phyloP scores from a whole-genome alignment of 2,888 invertebrate genomes.

The Orchesellides sinensis region DNA sequence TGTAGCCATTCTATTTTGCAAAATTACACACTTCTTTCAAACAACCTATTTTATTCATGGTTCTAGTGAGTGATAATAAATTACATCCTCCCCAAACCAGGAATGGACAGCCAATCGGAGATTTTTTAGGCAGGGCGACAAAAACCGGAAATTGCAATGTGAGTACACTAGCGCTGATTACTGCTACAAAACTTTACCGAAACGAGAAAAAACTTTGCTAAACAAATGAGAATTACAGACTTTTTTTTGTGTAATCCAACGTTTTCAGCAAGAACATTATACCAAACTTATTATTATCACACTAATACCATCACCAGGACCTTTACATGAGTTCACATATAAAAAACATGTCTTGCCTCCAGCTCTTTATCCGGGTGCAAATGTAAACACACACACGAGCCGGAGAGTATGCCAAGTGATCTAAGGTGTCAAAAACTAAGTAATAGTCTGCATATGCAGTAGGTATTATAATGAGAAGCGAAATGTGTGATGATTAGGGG shows the following conservation, averaged over 20 bases:
- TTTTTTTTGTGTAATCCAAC: slow-evolving; percentile 31
- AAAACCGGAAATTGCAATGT: slow-evolving; percentile 61
- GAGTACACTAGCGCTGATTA: slow-evolving; percentile 48
- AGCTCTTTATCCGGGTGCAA: slow-evolving; percentile 28
- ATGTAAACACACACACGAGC: slow-evolving; percentile 37
- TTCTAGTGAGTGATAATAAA: slow-evolving; percentile 46
- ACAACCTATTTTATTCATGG: slow-evolving; percentile 17
- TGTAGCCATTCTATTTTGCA: slow-evolving; percentile 4
- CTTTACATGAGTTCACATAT: no score
- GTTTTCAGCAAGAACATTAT: slow-evolving; percentile 43
- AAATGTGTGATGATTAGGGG: slow-evolving; percentile 8
- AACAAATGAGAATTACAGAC: slow-evolving; percentile 49
- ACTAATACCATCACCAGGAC: background rate
- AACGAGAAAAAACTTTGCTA: slow-evolving; percentile 29
- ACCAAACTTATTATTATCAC: slow-evolving; percentile 33
- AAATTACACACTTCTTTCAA: slow-evolving; percentile 14
- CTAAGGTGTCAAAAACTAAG: no score
- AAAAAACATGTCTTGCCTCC: slow-evolving; percentile 24
- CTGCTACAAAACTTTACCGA: slow-evolving; percentile 23
- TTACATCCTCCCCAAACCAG: slow-evolving; percentile 44
- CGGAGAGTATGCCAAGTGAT: background rate
- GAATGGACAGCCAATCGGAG: slow-evolving; percentile 46
- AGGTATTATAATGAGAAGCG: slow-evolving; percentile 5
- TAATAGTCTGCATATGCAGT: slow-evolving; percentile 21
- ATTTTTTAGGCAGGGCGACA: slow-evolving; percentile 55